Evolutionary conservation across 2,888 invertebrate genomes (phyloP).

Genomic region (Aleiodes testaceus): DNA sequence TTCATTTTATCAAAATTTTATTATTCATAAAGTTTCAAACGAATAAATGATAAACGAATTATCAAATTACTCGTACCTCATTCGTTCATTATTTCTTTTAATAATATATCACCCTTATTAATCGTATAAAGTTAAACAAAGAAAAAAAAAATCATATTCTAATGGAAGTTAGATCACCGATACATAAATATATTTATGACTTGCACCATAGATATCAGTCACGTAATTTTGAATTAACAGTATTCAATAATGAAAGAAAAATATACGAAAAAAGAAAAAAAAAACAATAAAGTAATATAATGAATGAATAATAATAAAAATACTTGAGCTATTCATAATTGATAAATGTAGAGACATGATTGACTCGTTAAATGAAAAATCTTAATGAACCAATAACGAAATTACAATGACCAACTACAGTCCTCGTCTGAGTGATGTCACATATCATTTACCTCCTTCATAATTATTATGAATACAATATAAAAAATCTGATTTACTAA

Average conservation of each 20-base stretch:
- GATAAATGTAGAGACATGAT: background rate
- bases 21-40: too few relatives aligned
- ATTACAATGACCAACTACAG: slow-evolving; percentile 5
- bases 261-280: too few relatives aligned
- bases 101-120: background rate
- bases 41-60: too few relatives aligned
- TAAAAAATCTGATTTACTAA: background rate
- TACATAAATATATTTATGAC: slow-evolving; percentile 6
- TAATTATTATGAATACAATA: slow-evolving; percentile 22
- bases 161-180: slow-evolving; percentile 21
- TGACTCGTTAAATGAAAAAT: background rate
- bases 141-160: slow-evolving; percentile 9
- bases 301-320: slow-evolving; percentile 19
- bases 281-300: background rate
- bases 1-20: too few relatives aligned
- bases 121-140: too few relatives aligned
- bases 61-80: background rate
- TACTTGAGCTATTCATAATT: slow-evolving; percentile 18
- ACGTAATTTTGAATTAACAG: background rate
- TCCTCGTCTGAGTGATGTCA: background rate
- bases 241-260: too few relatives aligned
- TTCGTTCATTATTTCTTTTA: background rate
- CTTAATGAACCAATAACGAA: too few relatives aligned
- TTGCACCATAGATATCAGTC: slow-evolving; percentile 10
- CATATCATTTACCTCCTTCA: background rate